These are phyloP conservation scores for Bubo blakistoni DNA, from an alignment of 2,113 vertebrate genomes.

Conservation along the genomic window DNA sequence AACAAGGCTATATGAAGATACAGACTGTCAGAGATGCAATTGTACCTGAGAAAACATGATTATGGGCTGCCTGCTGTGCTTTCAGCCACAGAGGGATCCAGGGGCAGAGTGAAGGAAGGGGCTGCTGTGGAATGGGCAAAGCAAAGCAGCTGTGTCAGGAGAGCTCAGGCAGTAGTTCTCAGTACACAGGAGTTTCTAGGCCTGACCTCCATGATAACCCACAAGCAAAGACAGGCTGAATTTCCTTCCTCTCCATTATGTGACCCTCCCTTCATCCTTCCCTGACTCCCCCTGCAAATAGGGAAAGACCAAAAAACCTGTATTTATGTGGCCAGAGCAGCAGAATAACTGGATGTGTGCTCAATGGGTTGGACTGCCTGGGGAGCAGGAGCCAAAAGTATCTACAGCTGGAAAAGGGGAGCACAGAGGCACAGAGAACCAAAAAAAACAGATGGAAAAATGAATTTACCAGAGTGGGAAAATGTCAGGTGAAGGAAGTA, in stretches of 20 bases:
- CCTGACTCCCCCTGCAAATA: fast-evolving
- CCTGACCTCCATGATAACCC: background rate
- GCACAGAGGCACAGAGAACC: background rate
- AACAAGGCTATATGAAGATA: background rate
- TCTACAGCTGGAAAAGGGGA: background rate
- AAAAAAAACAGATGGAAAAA: background rate
- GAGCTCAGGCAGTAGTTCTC: background rate
- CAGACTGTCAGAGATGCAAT: background rate
- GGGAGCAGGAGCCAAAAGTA: background rate
- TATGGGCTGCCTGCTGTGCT: background rate
- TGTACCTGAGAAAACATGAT: background rate
- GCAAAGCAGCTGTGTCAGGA: fast-evolving
- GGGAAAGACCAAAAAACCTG: fast-evolving
- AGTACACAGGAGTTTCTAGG: background rate
- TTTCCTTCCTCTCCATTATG: background rate
- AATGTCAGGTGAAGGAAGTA: background rate
- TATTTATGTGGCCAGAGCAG: background rate
- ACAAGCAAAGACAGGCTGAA: background rate
- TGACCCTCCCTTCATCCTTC: background rate
- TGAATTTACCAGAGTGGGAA: background rate
- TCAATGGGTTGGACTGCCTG: background rate
- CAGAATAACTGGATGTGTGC: background rate
- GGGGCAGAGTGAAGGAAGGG: fast-evolving
- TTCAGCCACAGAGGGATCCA: background rate
- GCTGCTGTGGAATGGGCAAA: background rate